phyloP scores from a whole-genome alignment of 1,140 invertebrate species.

The Dreissena polymorpha region DNA sequence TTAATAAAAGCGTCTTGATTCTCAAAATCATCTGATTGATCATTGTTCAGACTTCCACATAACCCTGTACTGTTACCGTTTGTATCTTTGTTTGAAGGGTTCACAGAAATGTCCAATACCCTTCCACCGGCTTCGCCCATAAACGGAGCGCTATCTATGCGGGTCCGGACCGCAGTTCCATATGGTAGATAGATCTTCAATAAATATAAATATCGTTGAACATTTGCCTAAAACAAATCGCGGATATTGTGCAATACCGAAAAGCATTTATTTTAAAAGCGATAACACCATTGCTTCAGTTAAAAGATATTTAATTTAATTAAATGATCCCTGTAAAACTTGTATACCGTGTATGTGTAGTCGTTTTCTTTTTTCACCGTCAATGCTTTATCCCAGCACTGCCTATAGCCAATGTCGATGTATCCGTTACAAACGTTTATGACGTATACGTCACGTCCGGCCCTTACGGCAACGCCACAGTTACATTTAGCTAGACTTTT shows the following conservation, averaged over 20 bases:
- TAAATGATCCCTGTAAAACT: neutral
- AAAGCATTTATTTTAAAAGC: neutral
- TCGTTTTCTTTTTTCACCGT: slow-evolving; percentile 19
- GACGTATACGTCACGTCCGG: slow-evolving; percentile 32
- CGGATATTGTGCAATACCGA: too few species aligned
- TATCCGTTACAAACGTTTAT: slow-evolving; percentile 17
- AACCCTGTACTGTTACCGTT: slow-evolving; percentile 15
- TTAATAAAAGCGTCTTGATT: slow-evolving; percentile 6
- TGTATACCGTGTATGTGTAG: slow-evolving; percentile 19
- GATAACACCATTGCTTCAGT: neutral
- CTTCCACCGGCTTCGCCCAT: slow-evolving; percentile 4
- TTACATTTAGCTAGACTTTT: slow-evolving; percentile 31
- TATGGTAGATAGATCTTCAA: slow-evolving; percentile 34
- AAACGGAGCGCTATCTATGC: slow-evolving; percentile 27
- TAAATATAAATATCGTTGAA: neutral
- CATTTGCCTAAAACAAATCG: too few species aligned
- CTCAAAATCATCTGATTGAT: slow-evolving; percentile 19
- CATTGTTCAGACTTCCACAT: slow-evolving; percentile 36
- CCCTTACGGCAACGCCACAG: slow-evolving; percentile 32
- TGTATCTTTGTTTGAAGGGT: slow-evolving; percentile 22
- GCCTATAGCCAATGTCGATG: slow-evolving; percentile 30
- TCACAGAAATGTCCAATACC: slow-evolving; percentile 18
- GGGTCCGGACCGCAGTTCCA: slow-evolving; percentile 24
- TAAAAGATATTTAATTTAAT: neutral
- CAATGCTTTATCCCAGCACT: slow-evolving; percentile 8